These are phyloP conservation scores for Darevskia nairensis DNA, from an alignment of 2,797 vertebrate species.

Conservation along the genomic window DNA sequence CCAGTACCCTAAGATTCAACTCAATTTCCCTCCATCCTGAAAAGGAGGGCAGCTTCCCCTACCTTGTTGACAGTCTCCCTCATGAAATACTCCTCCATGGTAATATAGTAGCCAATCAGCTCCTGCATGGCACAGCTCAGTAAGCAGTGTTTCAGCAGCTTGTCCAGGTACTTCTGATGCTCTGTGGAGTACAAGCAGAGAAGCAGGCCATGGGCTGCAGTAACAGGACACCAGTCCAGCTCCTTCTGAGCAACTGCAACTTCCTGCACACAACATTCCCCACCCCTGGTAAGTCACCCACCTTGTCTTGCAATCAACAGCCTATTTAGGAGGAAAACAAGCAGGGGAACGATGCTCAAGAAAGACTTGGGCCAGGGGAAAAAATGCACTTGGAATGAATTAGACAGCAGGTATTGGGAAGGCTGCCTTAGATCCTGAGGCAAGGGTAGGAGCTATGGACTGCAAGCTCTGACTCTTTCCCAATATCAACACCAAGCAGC, in stretches of 20 bases:
- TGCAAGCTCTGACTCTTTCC: neutral
- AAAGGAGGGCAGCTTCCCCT: neutral
- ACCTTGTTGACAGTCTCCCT: slow-evolving; percentile 98
- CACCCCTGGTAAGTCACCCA: neutral
- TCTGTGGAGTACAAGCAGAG: slow-evolving; percentile 69
- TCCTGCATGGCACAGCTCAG: slow-evolving; percentile 96
- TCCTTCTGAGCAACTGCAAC: rapidly evolving
- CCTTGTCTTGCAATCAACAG: neutral
- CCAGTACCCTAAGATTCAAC: neutral
- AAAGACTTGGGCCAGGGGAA: neutral
- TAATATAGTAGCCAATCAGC: slow-evolving; percentile 95
- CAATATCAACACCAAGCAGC: neutral
- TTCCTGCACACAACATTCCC: neutral
- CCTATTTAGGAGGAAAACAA: neutral
- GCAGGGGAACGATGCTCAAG: too few relatives aligned
- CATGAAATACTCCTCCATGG: slow-evolving; percentile 99
- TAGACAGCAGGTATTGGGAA: too few relatives aligned
- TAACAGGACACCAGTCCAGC: neutral
- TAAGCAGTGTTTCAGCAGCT: slow-evolving; percentile 92
- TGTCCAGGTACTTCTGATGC: slow-evolving; percentile 93
- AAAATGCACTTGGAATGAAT: neutral
- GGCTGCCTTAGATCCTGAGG: neutral
- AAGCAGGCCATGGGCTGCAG: neutral
- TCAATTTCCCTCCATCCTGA: neutral
- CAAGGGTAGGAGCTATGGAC: neutral